A percentile compares a stretch with the other conserved stretches of the same genome.
Conservation (phyloP, 2,797 vertebrate species). For the Otolemur crassicaudatus region DNA sequence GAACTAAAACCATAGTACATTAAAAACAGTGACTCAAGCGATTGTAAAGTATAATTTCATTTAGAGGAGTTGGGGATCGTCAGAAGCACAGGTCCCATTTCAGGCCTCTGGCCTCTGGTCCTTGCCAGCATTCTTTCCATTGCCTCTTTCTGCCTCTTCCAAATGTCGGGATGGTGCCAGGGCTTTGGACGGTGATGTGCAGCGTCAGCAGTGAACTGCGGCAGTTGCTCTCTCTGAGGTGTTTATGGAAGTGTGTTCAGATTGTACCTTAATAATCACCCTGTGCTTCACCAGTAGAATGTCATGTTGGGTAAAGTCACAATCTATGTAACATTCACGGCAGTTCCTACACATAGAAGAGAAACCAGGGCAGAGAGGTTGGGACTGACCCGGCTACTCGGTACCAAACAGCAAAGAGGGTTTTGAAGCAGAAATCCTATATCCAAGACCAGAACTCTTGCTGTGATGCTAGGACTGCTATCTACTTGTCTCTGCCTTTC, state of each 20-base stretch:
- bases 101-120: background rate
- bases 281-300: background rate
- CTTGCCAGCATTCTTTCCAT: no score
- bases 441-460: background rate
- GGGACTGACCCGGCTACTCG: no score
- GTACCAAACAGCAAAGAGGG: no score
- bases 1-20: background rate
- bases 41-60: background rate
- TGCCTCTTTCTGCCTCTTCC: background rate
- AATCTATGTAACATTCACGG: background rate
- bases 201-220: background rate
- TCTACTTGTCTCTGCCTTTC: background rate
- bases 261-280: background rate
- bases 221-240: no score
- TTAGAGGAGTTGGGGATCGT: background rate
- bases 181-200: background rate
- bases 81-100: rapidly evolving
- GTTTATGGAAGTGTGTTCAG: background rate
- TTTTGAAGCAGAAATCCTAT: background rate
- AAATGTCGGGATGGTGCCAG: background rate
- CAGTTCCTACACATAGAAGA: background rate
- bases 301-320: background rate
- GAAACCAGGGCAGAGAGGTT: no score
- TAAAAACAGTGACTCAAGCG: background rate
- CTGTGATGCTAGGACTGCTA: rapidly evolving